Evolutionary conservation across 2,797 vertebrate genomes (phyloP), one percentile per base, ranked within the genome.

Genomic region (Sarcophilus harrisii): DNA sequence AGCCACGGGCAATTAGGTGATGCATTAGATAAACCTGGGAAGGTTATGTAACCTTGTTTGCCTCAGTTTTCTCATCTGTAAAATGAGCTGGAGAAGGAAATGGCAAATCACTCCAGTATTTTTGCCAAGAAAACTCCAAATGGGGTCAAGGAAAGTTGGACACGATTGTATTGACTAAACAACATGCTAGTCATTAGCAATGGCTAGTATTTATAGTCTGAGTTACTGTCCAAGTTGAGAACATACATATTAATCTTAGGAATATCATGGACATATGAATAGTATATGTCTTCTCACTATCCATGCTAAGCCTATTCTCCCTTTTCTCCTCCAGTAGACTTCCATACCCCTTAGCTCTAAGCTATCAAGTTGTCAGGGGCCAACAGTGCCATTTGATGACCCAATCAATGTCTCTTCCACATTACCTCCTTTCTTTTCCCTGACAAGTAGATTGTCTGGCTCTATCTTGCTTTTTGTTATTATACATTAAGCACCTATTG

Each of bases 331-430:
- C 38, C 21, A 45, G n/a, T 9, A 81, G 38, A 24, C 5, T 90
- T 29, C 59, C 2, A 5, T 24, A 28, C 13, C 8, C 59, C 6
- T n/a, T 38, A n/a, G 62, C 62, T 73, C 66, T 73, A 24, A 96
- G 55, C 66, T 49, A 91, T 28, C 24, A 60, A n/a, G 60, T 58
- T 60, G 28, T 32, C 62, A 30, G 3, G 3, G 58, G 95, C 57
- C 0, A 0, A 95, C 90, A 93, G 95, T 96, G n/a, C 96, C 98
- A 97, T 94, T 97, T 98, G 66, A 94, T 96, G 97, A 96, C 32
- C 60, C 38, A 38, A 21, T 9, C 8, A 0, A 29, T 8, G 14
- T 45, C 55, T 38, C n/a, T 91, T 57, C 16, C 38, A 6, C 5
- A 30, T n/a, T 0, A 12, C 0, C 21, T 52, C 12, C 57, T 91